Evolutionary conservation across 2,113 vertebrate species (phyloP), one percentile per base, ranked within the genome.

Genomic region (Ranitomeya imitator): DNA sequence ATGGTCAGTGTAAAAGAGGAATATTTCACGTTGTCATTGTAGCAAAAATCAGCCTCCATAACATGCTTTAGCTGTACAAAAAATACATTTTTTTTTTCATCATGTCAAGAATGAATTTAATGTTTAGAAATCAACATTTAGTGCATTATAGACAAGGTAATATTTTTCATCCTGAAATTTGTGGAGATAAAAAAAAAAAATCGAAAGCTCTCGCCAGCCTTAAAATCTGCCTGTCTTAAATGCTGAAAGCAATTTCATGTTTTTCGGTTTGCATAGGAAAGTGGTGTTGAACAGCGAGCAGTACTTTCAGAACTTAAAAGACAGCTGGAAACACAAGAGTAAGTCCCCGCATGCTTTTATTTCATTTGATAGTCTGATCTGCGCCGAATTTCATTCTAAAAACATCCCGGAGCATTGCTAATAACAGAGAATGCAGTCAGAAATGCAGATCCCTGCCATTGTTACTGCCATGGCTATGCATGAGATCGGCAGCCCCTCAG

Each of bases 271-370:
- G 84, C 71, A 54, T 89, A 89, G 86, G 31, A 84, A 63, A 15
- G 89, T 82, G 90, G 88, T 83, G 76, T 89, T 23, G 93, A 90
- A 91, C 85, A 93, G 69, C 59, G 91, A 89, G 82, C 15, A 90
- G 89, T 90, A 85, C 18, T 91, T 91, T 90, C 91, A 90, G 90
- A 92, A 86, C 88, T 90, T 76, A 88, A 88, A 89, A 90, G 90
- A 54, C 31, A 51, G 85, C 76, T 83, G 57, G 88, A 86, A 90
- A 73, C 90, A 90, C 91, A 89, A 77, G 59, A 86, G 71, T 88
- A 91, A 90, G 89, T 86, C 88, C 0, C 2, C 80, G 8, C n/a
- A 78, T 63, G 54, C 26, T 78, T 86, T 52, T 61, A 79, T 86
- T 86, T 79, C 45, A 83, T 63, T 76, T 54, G 21, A 37, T 11